A percentile compares a stretch with the other conserved stretches of the same genome.
Evolutionary conservation across 2,113 vertebrate species (phyloP).

Genomic region (Nerophis ophidion): DNA sequence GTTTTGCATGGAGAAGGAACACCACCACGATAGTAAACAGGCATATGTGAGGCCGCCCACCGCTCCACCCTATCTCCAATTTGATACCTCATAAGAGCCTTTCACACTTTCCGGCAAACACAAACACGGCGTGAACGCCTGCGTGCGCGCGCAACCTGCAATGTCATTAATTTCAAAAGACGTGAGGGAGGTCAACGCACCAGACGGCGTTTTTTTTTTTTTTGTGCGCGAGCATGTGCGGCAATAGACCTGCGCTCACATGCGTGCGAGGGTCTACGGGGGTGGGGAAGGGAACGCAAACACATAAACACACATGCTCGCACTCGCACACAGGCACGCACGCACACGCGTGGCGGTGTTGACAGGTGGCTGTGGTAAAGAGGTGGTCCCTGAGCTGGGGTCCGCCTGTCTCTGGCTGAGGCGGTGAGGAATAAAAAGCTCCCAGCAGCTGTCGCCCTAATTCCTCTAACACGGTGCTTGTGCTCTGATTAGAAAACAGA

Average conservation of each 20-base stretch:
- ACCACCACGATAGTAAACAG: conserved; percentile 47
- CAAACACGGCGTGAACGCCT: conserved; percentile 40
- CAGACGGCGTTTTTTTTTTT: conserved; percentile 50
- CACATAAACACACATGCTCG: conserved; percentile 14
- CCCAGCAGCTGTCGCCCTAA: conserved; percentile 94
- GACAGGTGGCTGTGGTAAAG: conserved; percentile 70
- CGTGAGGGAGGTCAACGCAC: conserved; percentile 51
- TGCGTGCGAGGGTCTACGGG: conserved; percentile 27
- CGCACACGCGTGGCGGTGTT: conserved; percentile 37
- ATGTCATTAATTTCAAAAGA: conserved; percentile 58
- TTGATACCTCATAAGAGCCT: conserved; percentile 55
- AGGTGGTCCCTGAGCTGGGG: conserved; percentile 70
- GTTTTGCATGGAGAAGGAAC: conserved; percentile 12
- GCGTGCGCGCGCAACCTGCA: conserved; percentile 44
- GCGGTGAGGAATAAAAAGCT: conserved; percentile 68
- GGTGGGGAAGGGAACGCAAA: conserved; percentile 11
- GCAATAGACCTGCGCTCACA: conserved; percentile 27
- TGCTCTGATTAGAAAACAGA: conserved; percentile 97
- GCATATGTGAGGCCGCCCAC: conserved; percentile 54
- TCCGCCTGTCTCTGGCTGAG: conserved; percentile 71
- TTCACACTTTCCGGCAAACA: conserved; percentile 50
- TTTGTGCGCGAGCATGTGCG: conserved; percentile 34
- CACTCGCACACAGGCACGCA: conserved; percentile 9
- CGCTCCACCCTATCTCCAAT: conserved; percentile 52
- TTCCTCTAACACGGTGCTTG: conserved; percentile 93